These are phyloP conservation scores for Drosophila cyrtoloma DNA, from an alignment of 2,888 invertebrate species.

Conservation along the genomic window DNA sequence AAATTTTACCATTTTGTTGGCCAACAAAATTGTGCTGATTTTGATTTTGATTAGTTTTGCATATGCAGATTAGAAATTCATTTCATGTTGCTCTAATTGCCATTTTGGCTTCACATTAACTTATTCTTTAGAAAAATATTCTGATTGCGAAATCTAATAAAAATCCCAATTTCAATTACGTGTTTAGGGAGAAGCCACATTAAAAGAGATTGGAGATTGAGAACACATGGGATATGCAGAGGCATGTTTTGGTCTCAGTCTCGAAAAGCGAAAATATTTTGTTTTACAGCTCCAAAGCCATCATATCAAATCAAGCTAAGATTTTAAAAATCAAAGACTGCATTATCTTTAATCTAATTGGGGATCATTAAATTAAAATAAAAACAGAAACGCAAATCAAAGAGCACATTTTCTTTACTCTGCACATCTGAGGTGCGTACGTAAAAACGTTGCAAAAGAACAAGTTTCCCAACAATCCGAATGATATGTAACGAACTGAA, in stretches of 20 bases:
- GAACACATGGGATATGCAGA: no score
- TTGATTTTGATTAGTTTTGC: conserved; percentile 29
- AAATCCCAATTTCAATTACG: no score
- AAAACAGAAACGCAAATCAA: neutral
- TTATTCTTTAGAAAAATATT: neutral
- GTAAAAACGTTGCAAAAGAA: conserved; percentile 4
- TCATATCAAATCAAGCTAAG: no score
- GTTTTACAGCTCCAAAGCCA: no score
- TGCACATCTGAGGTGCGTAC: conserved; percentile 28
- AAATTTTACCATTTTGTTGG: conserved; percentile 17
- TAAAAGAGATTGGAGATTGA: no score
- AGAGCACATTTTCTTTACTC: neutral
- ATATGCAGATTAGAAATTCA: conserved; percentile 16
- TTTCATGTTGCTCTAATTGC: conserved; percentile 7
- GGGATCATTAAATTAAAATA: neutral
- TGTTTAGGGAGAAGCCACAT: no score
- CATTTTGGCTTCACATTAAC: neutral
- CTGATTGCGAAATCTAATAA: no score
- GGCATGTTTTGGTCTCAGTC: no score
- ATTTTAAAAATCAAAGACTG: neutral
- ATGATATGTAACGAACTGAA: conserved; percentile 15
- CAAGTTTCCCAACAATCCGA: conserved; percentile 13
- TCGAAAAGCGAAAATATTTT: no score
- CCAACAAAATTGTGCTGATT: conserved; percentile 6
- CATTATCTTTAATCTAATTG: neutral